phyloP scores from a whole-genome alignment of 2,888 invertebrate genomes.

The Fragum whitleyi region DNA sequence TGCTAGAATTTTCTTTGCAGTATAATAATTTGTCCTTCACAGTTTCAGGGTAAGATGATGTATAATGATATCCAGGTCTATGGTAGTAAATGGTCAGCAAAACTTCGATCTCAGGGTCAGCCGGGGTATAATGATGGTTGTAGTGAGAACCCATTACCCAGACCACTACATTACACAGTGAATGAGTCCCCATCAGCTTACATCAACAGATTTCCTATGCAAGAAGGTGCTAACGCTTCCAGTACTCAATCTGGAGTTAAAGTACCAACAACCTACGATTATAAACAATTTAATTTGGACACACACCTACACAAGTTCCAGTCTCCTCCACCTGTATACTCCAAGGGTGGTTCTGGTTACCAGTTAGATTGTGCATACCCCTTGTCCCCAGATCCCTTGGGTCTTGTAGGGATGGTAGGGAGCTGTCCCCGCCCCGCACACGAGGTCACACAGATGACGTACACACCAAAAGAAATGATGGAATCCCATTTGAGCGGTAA shows the following conservation, averaged over 20 bases:
- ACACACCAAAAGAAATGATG: slow-evolving; percentile 49
- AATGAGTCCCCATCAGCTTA: background rate
- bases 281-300: slow-evolving; percentile 18
- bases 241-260: background rate
- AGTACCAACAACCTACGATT: background rate
- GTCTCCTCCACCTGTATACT: background rate
- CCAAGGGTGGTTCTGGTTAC: background rate
- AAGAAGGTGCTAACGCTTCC: background rate
- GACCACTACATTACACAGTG: background rate
- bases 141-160: slow-evolving; percentile 22
- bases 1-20: too few species aligned
- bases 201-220: background rate
- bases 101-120: background rate
- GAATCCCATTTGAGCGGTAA: slow-evolving; percentile 50
- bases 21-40: background rate
- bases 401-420: background rate
- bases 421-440: slow-evolving; percentile 11
- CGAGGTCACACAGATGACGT: slow-evolving; percentile 51
- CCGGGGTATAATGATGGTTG: background rate
- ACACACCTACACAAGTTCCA: background rate
- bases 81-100: slow-evolving; percentile 47
- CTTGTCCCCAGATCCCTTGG: slow-evolving; percentile 11
- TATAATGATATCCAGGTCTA: slow-evolving; percentile 52
- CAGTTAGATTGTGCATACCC: background rate
- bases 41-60: slow-evolving; percentile 28